Evolutionary conservation across 2,888 invertebrate genomes (phyloP).

Genomic region (Synergus itoensis): DNA sequence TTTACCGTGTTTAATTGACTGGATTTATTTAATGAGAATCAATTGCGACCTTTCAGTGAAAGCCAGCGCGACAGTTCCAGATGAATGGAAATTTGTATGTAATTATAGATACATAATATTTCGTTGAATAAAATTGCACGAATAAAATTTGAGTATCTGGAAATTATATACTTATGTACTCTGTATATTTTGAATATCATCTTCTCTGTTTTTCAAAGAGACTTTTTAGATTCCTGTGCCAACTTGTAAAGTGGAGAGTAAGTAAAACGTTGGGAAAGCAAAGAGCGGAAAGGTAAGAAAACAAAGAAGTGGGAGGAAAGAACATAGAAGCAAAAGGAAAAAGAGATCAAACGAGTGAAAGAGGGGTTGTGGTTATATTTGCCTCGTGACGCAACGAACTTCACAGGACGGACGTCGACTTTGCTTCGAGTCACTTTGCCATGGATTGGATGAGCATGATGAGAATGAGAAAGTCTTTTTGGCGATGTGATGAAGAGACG

Average conservation of each 20-base stretch:
- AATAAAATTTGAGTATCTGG: no score
- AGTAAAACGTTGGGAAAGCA: constrained; percentile 3
- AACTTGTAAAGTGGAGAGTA: constrained; percentile 35
- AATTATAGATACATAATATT: background rate
- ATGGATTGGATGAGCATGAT: constrained; percentile 32
- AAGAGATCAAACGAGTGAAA: constrained; percentile 31
- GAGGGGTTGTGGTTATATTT: constrained; percentile 43
- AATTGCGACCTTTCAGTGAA: background rate
- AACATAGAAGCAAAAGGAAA: constrained; percentile 33
- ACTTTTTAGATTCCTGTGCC: constrained; percentile 10
- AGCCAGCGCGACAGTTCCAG: no score
- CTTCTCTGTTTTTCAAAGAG: background rate
- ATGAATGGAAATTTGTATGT: no score
- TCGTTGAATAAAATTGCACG: background rate
- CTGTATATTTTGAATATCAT: background rate
- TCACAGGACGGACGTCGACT: constrained; percentile 43
- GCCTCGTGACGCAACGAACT: constrained; percentile 48
- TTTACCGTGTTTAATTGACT: background rate
- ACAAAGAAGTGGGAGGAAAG: constrained; percentile 16
- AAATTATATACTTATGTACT: no score
- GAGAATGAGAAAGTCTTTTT: constrained; percentile 45
- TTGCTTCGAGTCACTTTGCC: constrained; percentile 41
- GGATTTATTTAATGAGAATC: constrained; percentile 13
- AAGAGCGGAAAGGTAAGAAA: constrained; percentile 32
- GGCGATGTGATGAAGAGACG: constrained; percentile 14